Evolutionary conservation across 1,140 invertebrate genomes (phyloP).

Genomic region (Aphelenchoides fujianensis): DNA sequence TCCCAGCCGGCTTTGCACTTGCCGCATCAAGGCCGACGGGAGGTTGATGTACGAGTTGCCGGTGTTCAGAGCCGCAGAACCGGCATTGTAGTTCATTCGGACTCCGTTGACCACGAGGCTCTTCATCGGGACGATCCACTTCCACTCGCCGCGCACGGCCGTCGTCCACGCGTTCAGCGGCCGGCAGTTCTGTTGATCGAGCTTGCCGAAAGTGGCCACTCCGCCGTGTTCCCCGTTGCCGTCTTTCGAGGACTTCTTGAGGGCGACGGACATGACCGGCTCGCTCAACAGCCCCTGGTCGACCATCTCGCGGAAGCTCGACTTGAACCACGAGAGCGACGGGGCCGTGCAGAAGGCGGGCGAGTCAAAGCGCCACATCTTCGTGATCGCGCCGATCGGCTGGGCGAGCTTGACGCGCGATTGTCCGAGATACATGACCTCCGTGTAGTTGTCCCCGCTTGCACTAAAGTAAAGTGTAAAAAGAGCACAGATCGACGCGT

Average conservation of each 20-base stretch:
- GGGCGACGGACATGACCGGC: neutral
- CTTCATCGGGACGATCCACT: neutral
- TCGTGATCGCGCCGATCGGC: neutral
- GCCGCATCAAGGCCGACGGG: neutral
- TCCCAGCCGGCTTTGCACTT: neutral
- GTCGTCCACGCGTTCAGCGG: neutral
- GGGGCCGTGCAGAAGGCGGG: neutral
- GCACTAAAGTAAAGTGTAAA: neutral
- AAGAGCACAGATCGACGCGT: too few relatives aligned
- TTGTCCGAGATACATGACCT: neutral
- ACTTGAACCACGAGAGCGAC: neutral
- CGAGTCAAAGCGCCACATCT: neutral
- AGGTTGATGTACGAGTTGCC: neutral
- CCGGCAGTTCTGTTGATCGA: neutral
- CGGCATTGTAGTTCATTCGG: neutral
- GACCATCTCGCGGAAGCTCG: neutral
- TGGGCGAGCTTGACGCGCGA: neutral
- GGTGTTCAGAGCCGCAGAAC: neutral
- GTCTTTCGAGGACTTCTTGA: neutral
- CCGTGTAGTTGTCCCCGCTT: neutral
- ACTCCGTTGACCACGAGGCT: neutral
- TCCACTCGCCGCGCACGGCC: neutral
- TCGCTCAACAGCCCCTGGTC: neutral
- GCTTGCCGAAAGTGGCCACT: neutral
- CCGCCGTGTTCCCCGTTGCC: neutral